Conservation (phyloP, 2,113 vertebrate species). For the Colossoma macropomum region DNA sequence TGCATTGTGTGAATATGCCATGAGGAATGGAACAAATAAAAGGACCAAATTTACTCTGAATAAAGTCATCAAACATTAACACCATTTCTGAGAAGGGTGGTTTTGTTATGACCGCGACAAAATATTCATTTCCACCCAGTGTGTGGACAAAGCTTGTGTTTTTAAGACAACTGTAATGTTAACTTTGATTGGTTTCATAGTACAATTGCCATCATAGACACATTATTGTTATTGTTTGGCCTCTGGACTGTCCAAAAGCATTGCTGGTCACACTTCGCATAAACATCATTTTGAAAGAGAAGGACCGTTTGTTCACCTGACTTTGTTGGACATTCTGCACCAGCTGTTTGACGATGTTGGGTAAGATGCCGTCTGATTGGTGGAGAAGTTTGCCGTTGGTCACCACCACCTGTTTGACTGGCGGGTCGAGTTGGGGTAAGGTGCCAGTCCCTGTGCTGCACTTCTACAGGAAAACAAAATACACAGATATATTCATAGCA, state of each 20-base stretch:
- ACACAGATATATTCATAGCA: neutral
- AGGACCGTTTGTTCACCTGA: constrained; percentile 69
- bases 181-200: too few species aligned
- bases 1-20: neutral
- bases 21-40: neutral
- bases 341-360: constrained; percentile 80
- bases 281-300: neutral
- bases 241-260: too few species aligned
- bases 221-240: too few species aligned
- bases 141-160: too few species aligned
- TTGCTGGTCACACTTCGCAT: neutral
- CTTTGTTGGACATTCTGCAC: constrained; percentile 72
- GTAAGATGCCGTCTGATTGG: constrained; percentile 78
- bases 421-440: constrained; percentile 82
- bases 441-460: constrained; percentile 71
- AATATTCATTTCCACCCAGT: too few species aligned
- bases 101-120: too few species aligned
- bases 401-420: constrained; percentile 79
- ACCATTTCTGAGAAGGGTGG: too few species aligned
- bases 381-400: constrained; percentile 75
- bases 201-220: too few species aligned
- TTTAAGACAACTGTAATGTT: too few species aligned
- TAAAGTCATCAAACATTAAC: too few species aligned
- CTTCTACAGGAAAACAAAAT: constrained; percentile 73
- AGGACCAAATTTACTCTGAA: neutral